phyloP scores from a whole-genome alignment of 2,113 vertebrate species.

The Danionella cerebrum region DNA sequence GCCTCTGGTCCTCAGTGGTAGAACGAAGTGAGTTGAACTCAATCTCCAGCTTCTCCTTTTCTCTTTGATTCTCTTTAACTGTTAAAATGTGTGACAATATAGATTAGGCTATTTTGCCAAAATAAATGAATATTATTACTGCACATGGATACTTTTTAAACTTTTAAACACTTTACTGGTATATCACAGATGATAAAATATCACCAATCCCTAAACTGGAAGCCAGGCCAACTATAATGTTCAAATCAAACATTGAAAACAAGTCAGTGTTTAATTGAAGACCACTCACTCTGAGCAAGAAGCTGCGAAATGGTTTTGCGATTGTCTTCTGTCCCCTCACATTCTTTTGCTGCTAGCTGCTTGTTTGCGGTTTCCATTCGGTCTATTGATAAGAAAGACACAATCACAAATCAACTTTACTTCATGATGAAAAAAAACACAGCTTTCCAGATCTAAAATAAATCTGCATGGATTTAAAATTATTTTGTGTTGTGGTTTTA shows the following conservation, averaged over 20 bases:
- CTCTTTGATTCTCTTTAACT: conserved; percentile 89
- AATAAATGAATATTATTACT: too few relatives aligned
- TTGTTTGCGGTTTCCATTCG: conserved; percentile 96
- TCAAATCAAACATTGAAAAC: neutral
- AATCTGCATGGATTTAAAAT: too few relatives aligned
- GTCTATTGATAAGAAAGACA: conserved; percentile 63
- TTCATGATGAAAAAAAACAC: neutral
- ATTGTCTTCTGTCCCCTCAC: conserved; percentile 91
- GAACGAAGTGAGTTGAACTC: conserved; percentile 82
- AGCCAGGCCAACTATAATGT: too few relatives aligned
- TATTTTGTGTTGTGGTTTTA: too few relatives aligned
- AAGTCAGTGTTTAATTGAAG: neutral
- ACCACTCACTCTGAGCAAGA: conserved; percentile 85
- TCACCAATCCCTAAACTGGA: too few relatives aligned
- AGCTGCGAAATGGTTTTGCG: conserved; percentile 95
- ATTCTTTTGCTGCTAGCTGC: conserved; percentile 90
- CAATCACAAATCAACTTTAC: neutral
- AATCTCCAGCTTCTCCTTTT: conserved; percentile 95
- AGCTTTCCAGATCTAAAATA: too few relatives aligned
- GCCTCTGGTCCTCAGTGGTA: conserved; percentile 87
- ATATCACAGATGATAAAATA: too few relatives aligned
- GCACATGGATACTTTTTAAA: too few relatives aligned
- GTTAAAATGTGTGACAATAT: too few relatives aligned
- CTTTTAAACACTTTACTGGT: too few relatives aligned
- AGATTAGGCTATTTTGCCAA: too few relatives aligned